Conservation (phyloP, 2,888 invertebrate species). For the Athalia circularis region DNA sequence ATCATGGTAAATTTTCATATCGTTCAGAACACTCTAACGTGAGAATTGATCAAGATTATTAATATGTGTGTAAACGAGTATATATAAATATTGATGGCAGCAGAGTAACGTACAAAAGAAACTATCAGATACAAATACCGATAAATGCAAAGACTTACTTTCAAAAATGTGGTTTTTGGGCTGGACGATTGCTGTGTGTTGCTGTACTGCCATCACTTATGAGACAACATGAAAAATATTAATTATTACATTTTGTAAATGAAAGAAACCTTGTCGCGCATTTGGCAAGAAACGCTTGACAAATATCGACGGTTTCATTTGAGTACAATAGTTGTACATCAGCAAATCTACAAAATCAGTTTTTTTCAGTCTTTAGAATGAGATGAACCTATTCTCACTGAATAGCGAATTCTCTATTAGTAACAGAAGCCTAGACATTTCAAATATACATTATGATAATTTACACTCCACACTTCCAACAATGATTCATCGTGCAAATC, state of each 20-base stretch:
- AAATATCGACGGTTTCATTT: slow-evolving; percentile 25
- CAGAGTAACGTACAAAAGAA: slow-evolving; percentile 36
- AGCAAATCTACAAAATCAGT: not conserved
- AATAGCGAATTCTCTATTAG: not conserved
- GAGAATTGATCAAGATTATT: not conserved
- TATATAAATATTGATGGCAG: slow-evolving; percentile 34
- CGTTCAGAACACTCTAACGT: not conserved
- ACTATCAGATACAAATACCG: slow-evolving; percentile 38
- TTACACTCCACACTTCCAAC: not conserved
- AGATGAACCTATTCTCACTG: too few relatives aligned
- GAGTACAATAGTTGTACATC: not conserved
- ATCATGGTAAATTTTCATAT: not conserved
- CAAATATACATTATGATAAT: not conserved
- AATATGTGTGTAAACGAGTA: not conserved
- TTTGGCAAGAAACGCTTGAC: slow-evolving; percentile 35
- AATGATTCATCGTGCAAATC: too few relatives aligned
- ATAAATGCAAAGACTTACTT: slow-evolving; percentile 45
- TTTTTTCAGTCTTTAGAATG: not conserved
- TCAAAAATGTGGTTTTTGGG: slow-evolving; percentile 48
- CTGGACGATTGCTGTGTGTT: slow-evolving; percentile 43
- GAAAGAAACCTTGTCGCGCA: slow-evolving; percentile 29
- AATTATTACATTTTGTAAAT: slow-evolving; percentile 44
- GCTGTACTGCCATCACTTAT: slow-evolving; percentile 47
- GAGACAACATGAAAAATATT: slow-evolving; percentile 43
- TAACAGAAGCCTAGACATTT: slow-evolving; percentile 2